Base-by-base conservation (phyloP, 1,140 invertebrate genomes). In the Bombyx mandarina region DNA sequence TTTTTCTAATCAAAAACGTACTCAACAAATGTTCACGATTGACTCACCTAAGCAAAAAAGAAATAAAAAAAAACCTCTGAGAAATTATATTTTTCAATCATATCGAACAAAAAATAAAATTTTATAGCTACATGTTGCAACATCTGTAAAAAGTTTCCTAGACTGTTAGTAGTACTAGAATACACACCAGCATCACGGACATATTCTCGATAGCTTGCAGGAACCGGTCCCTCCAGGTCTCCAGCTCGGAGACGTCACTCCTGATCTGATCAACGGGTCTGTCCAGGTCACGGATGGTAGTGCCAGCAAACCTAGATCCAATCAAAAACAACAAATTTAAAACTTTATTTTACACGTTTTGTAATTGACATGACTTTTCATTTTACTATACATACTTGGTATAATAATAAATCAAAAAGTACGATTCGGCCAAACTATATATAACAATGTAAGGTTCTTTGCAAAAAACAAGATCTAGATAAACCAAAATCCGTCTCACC, bases 181-280 rank as follows among this genome's bases (percentile, higher is more conserved):
- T 44, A 57, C 86, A 87, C 70, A 91, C 91, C 77, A 90, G 72
- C 35, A 81, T 62, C 8, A 93, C 89, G 43, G 89, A 78, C 46
- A 92, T 93, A 43, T 90, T 90, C 51, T 94, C 91, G 54, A 96
- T 93, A 8, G 94, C 94, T 50, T 93, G 91, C 26, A 90, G 89
- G 63, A 96, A 92, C 26, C 94, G 89, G 67, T 94, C 92, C 2
- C 92, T 88, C 93, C 93, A 96, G 48, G 91, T 89, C 67, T 93
- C 92, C 65, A 96, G 48, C 66, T 94, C 90, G 2, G 90, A 82
- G 6, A 96, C 85, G 62, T 95, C 93, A 48, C 90, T 84, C 52
- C 84, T 82, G 44, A 94, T 88, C 69, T 92, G 89, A 71, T 95
- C 93, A 0, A 89, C 89, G 8, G 91, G 89, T 12, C 93, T 88